Evolutionary conservation across 1,140 invertebrate genomes (phyloP).

Genomic region (Diorhabda carinulata): DNA sequence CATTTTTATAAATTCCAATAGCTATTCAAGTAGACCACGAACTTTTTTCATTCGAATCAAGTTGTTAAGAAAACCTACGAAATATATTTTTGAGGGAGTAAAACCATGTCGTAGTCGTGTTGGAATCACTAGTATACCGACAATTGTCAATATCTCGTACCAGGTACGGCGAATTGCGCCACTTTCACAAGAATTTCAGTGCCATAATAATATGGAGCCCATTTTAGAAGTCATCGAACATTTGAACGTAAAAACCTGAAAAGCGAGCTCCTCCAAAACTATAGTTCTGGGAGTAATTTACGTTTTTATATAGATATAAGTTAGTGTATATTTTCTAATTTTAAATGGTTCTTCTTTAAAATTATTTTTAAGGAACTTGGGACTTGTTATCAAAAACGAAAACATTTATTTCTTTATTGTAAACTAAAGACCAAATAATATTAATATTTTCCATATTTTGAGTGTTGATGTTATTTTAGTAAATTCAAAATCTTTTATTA

Average conservation of each 20-base stretch:
- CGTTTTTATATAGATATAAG: no score
- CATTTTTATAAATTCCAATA: no score
- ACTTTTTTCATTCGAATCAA: no score
- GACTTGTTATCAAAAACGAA: no score
- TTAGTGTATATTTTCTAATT: no score
- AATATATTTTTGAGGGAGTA: neutral
- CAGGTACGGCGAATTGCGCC: slow-evolving; percentile 22
- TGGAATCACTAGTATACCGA: neutral
- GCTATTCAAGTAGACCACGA: neutral
- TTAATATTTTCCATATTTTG: no score
- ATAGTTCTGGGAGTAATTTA: neutral
- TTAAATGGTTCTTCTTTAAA: no score
- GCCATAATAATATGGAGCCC: neutral
- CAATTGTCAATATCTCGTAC: slow-evolving; percentile 24
- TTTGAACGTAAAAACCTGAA: slow-evolving; percentile 12
- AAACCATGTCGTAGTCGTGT: neutral
- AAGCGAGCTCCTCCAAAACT: slow-evolving; percentile 7
- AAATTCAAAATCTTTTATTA: no score
- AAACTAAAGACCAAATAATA: no score
- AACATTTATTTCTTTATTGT: no score
- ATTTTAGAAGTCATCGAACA: slow-evolving; percentile 12
- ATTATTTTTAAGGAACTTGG: no score
- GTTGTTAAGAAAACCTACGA: neutral
- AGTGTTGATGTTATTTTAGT: no score
- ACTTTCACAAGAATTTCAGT: slow-evolving; percentile 12